Conservation (phyloP, 2,113 vertebrate genomes). For the Mellivora capensis region DNA sequence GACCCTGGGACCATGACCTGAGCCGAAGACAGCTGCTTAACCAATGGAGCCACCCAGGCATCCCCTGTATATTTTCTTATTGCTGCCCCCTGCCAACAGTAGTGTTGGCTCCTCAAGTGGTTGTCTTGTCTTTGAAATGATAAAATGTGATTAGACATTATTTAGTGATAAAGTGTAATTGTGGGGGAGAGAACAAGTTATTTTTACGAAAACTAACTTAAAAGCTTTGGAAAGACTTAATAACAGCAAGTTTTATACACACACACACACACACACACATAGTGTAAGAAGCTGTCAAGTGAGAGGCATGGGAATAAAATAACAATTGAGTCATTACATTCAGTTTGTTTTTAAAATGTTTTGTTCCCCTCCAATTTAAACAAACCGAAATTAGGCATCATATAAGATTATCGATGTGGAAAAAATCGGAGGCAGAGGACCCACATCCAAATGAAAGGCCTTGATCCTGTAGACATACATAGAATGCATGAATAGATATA, state of each 20-base stretch:
- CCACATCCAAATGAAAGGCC: background rate
- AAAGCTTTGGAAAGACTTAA: background rate
- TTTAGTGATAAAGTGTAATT: background rate
- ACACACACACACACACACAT: background rate
- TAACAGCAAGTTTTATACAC: background rate
- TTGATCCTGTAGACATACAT: background rate
- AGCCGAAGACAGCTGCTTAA: too few relatives aligned
- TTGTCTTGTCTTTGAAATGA: background rate
- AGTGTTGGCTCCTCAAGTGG: background rate
- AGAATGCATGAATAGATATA: background rate
- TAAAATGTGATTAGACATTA: background rate
- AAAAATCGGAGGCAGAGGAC: background rate
- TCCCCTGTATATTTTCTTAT: background rate
- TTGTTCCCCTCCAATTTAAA: background rate
- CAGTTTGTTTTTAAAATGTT: background rate
- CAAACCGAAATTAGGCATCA: background rate
- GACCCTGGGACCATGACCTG: too few relatives aligned
- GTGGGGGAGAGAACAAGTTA: background rate
- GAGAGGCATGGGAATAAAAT: background rate
- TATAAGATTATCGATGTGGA: background rate
- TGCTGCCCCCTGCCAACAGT: background rate
- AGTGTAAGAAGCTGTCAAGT: background rate
- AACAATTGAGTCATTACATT: background rate
- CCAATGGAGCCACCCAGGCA: too few relatives aligned
- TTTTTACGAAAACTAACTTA: conserved; percentile 19